A percentile compares a stretch with the other conserved stretches of the same genome.
Conservation (phyloP, 2,113 vertebrate genomes). For the Hucho hucho region DNA sequence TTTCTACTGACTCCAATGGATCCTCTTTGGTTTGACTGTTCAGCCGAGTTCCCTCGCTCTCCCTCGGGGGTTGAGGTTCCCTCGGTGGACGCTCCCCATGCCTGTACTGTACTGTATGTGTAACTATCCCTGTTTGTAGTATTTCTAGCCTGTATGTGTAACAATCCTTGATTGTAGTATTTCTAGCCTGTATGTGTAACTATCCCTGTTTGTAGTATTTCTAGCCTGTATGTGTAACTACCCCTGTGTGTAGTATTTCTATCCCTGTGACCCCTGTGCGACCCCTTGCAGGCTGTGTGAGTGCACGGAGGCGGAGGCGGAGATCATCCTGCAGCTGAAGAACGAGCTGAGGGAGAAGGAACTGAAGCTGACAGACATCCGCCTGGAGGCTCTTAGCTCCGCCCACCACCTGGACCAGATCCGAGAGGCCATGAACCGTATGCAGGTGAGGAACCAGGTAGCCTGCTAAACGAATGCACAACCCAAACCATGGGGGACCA, state of each 20-base stretch:
- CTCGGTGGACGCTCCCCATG: neutral
- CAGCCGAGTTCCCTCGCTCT: neutral
- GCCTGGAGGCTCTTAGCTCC: constrained; percentile 86
- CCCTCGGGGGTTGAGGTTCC: neutral
- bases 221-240: neutral
- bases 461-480: too few species aligned
- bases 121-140: neutral
- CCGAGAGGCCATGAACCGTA: constrained; percentile 87
- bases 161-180: too few species aligned
- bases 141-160: neutral
- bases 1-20: constrained; percentile 40
- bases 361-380: constrained; percentile 86
- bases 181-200: neutral
- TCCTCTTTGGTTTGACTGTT: neutral
- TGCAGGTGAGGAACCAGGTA: constrained; percentile 76
- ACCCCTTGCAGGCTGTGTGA: constrained; percentile 79
- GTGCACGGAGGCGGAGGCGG: constrained; percentile 80
- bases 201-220: neutral
- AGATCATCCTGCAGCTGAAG: constrained; percentile 87
- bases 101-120: neutral
- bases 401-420: constrained; percentile 90
- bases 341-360: constrained; percentile 89
- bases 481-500: too few species aligned
- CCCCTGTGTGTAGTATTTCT: neutral
- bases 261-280: constrained; percentile 3